phyloP scores from a whole-genome alignment of 2,888 invertebrate species.

The Autographa gamma region DNA sequence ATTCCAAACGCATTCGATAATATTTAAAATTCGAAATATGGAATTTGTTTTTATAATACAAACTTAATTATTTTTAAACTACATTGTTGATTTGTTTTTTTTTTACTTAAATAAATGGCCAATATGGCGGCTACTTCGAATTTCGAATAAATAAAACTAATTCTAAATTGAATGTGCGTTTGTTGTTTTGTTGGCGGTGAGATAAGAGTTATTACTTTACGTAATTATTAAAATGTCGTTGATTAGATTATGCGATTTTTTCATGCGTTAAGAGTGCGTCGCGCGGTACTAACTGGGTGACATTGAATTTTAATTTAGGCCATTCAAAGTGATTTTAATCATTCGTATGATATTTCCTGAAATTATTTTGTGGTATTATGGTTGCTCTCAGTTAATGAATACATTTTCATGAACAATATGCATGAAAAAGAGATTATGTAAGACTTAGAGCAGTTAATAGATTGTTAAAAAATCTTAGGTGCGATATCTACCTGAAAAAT shows the following conservation, averaged over 20 bases:
- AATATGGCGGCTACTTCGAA: background rate
- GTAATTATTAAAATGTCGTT: slow-evolving; percentile 2
- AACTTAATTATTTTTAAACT: background rate
- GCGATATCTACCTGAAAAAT: no score
- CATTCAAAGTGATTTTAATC: background rate
- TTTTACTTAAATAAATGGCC: background rate
- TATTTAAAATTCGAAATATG: slow-evolving; percentile 44
- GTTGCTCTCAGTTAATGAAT: background rate
- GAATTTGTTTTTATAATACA: slow-evolving; percentile 6
- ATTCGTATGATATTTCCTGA: background rate
- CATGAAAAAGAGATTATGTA: background rate
- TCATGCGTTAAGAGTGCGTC: slow-evolving; percentile 21
- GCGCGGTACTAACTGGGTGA: slow-evolving; percentile 24
- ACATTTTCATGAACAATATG: no score
- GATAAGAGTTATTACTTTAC: background rate
- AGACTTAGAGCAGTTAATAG: no score
- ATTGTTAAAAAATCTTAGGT: no score
- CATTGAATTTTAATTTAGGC: slow-evolving; percentile 31
- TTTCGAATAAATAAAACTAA: background rate
- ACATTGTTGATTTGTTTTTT: background rate
- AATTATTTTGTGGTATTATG: background rate
- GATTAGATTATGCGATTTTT: slow-evolving; percentile 19
- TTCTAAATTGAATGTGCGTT: background rate
- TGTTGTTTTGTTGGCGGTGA: background rate
- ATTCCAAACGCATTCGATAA: slow-evolving; percentile 53